Conservation (phyloP, 2,113 vertebrate species). For the Mesembrinibis cayennensis region DNA sequence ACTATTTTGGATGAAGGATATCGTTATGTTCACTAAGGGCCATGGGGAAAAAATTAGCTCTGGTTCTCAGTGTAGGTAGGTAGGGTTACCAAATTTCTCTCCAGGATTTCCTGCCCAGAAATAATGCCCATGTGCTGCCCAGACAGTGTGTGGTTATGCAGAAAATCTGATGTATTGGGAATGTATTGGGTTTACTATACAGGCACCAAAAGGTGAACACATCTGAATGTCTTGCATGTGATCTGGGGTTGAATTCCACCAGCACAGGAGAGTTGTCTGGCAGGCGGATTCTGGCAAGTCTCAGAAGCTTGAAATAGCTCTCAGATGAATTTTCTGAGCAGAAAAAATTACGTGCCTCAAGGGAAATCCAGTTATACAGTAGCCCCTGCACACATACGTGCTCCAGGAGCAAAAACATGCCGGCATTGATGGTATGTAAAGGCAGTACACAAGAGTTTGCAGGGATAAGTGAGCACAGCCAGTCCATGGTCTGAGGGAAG, state of each 20-base stretch:
- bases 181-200: neutral
- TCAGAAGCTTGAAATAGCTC: neutral
- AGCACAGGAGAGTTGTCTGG: neutral
- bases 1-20: neutral
- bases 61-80: neutral
- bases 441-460: neutral
- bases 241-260: neutral
- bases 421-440: rapidly evolving
- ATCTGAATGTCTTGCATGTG: neutral
- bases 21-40: neutral
- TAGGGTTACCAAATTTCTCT: neutral
- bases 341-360: neutral
- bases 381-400: neutral
- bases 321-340: neutral
- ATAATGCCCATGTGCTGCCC: neutral
- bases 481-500: neutral
- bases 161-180: neutral
- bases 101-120: neutral
- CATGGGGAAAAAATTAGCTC: neutral
- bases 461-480: neutral
- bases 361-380: neutral
- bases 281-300: neutral
- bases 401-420: neutral
- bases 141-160: neutral
- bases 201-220: rapidly evolving